Base-by-base conservation (phyloP, 2,888 invertebrate genomes). In the Drosophila kokeensis region DNA sequence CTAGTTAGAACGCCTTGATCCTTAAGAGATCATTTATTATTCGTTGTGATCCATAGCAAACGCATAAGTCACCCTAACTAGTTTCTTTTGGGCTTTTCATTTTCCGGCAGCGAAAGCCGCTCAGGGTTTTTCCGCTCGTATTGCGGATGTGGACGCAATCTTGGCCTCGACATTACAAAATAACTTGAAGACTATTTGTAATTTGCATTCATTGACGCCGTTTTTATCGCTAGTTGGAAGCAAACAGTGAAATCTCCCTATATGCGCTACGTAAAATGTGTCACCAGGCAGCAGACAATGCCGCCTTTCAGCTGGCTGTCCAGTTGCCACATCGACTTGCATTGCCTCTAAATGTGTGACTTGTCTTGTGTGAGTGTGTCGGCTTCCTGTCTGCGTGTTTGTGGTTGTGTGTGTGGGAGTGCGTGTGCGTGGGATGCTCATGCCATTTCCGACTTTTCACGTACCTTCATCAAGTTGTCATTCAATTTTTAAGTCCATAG, bases 391-490 rank as follows among this genome's bases (percentile, higher is more conserved):
- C 52, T 54, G 60, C 34, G 62, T 63, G 67, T 55, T 32, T 32
- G 50, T 65, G 55, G 69, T 54, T 54, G 54, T 58, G 58, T 73
- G 21, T 49, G 40, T 21, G 13, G 62, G 69, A 66, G 59, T 53
- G 64, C 50, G 62, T 67, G 60, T 65, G 54, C 53, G 59, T 38
- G 24, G 58, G 62, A 69, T 77, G 84, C 66, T 72, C 72, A 70
- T 86, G 81, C 87, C 74, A 88, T 88, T 86, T 88, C 86, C 89
- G 89, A 84, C 86, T 87, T 89, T 87, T 83, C 81, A 78, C 78
- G 87, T 89, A 90, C 90, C 89, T 87, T 89, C 89, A 90, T 89
- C 90, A 90, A 90, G 88, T 89, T 89, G 89, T 89, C 90, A 89
- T 89, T 89, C 90, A 89, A 80, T 89, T 88, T 89, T 89, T 85